These are phyloP conservation scores for Harpagus bidentatus DNA, from an alignment of 2,113 vertebrate species.

Conservation along the genomic window DNA sequence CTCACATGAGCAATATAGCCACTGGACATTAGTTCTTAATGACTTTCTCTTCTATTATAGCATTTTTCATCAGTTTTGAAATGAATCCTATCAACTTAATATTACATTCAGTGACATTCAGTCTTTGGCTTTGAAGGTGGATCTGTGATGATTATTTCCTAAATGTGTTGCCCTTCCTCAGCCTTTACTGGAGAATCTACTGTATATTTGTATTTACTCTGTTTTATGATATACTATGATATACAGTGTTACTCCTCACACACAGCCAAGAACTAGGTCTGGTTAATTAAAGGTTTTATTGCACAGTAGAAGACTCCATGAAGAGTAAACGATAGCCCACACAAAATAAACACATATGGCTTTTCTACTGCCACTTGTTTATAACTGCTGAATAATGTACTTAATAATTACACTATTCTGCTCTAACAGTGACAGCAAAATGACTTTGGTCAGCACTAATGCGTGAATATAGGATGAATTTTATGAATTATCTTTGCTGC, in stretches of 20 bases:
- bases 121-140: not conserved
- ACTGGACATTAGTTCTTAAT: not conserved
- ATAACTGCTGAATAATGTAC: not conserved
- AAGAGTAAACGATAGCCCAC: not conserved
- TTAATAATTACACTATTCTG: not conserved
- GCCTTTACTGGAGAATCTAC: not conserved
- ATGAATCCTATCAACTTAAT: not conserved
- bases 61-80: slow-evolving; percentile 22
- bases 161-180: not conserved
- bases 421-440: not conserved
- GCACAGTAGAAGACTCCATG: not conserved
- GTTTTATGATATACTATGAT: not conserved
- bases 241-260: not conserved
- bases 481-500: not conserved
- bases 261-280: not conserved
- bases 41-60: not conserved
- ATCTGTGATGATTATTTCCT: slow-evolving; percentile 7
- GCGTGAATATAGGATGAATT: not conserved
- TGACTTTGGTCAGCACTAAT: not conserved
- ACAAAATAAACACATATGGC: not conserved
- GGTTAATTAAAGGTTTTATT: slow-evolving; percentile 39
- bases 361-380: not conserved
- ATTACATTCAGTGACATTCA: not conserved
- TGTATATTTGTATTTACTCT: not conserved
- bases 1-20: not conserved